A percentile compares a stretch with the other conserved stretches of the same genome.
phyloP scores from a whole-genome alignment of 2,888 invertebrate species.

The Nowickia ferox region DNA sequence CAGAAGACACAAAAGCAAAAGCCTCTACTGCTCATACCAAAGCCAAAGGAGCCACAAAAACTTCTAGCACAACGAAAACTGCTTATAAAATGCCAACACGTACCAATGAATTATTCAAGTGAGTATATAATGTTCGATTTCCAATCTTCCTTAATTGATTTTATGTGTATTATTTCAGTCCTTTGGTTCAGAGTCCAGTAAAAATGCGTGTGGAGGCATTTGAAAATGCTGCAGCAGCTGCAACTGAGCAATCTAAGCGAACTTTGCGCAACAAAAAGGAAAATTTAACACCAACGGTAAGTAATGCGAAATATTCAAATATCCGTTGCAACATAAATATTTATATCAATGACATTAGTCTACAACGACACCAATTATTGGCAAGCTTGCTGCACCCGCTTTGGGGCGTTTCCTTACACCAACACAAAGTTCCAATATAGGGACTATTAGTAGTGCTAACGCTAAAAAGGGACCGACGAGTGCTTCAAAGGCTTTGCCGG shows the following conservation, averaged over 20 bases:
- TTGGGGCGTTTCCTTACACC: constrained; percentile 81
- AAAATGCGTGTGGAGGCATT: constrained; percentile 86
- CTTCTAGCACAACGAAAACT: constrained; percentile 73
- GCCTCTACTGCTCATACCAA: constrained; percentile 69
- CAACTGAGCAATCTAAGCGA: constrained; percentile 74
- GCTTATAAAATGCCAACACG: constrained; percentile 77
- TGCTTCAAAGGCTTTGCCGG: constrained; percentile 78
- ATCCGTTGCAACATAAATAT: neutral
- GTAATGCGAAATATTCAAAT: constrained; percentile 40
- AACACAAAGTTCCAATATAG: constrained; percentile 76
- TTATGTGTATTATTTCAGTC: constrained; percentile 83
- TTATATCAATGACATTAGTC: constrained; percentile 40
- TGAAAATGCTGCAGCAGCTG: constrained; percentile 83
- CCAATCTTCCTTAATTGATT: neutral
- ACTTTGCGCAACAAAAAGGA: constrained; percentile 78
- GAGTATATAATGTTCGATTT: constrained; percentile 63
- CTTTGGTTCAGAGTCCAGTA: constrained; percentile 85
- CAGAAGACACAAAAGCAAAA: constrained; percentile 47
- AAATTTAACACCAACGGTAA: constrained; percentile 76
- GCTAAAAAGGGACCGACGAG: constrained; percentile 79
- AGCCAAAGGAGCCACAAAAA: constrained; percentile 54
- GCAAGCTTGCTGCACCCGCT: constrained; percentile 74
- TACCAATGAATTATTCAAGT: constrained; percentile 82
- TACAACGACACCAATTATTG: constrained; percentile 78
- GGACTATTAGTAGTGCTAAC: constrained; percentile 71